phyloP scores from a whole-genome alignment of 2,797 vertebrate species.

The Margarornis squamiger region DNA sequence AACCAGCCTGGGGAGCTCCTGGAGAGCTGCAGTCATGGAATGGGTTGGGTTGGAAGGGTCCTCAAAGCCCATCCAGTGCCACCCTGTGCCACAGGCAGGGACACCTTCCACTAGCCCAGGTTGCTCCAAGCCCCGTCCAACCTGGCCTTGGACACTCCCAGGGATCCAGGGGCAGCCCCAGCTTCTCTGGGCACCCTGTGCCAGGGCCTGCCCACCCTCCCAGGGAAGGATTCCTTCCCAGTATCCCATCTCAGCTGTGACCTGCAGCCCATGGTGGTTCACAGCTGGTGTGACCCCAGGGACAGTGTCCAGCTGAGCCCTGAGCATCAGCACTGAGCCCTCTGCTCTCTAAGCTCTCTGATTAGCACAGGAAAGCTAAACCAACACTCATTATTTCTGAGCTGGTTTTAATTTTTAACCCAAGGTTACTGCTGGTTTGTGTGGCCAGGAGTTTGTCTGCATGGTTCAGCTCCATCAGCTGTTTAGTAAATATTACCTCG shows the following conservation, averaged over 20 bases:
- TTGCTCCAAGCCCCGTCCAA: fast-evolving
- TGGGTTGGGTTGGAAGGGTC: not conserved
- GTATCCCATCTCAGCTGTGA: not conserved
- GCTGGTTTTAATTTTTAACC: not conserved
- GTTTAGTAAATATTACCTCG: not conserved
- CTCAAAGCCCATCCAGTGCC: not conserved
- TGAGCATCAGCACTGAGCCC: not conserved
- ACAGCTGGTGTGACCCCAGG: not conserved
- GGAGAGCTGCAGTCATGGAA: not conserved
- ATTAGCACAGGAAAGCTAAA: not conserved
- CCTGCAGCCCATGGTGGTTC: not conserved
- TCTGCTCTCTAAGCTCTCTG: not conserved
- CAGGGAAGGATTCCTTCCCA: not conserved
- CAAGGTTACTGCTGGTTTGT: not conserved
- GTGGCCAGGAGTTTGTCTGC: not conserved
- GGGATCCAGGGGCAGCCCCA: not conserved
- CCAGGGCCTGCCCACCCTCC: fast-evolving
- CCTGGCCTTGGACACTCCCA: not conserved
- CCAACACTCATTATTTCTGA: not conserved
- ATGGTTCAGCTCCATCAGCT: not conserved
- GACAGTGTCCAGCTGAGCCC: not conserved
- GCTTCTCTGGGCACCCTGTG: not conserved
- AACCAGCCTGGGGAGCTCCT: not conserved
- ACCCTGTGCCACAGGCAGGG: not conserved
- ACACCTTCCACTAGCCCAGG: not conserved